phyloP scores from a whole-genome alignment of 2,888 invertebrate genomes.

The Ochlodes sylvanus region DNA sequence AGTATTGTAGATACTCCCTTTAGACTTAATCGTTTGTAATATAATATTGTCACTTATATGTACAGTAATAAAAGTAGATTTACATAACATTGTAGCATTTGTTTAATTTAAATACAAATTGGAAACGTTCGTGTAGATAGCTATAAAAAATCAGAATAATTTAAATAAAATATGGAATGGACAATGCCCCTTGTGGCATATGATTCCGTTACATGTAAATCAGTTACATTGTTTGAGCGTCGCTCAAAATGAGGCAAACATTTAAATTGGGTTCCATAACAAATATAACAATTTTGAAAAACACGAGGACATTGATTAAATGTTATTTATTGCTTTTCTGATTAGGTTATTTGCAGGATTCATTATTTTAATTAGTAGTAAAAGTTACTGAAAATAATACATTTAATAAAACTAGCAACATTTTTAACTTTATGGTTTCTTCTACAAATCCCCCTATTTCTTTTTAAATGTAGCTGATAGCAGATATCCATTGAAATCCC shows the following conservation, averaged over 20 bases:
- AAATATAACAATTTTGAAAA: constrained; percentile 28
- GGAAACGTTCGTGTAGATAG: constrained; percentile 12
- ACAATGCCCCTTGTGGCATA: constrained; percentile 26
- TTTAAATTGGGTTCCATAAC: constrained; percentile 27
- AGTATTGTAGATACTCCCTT: too few species aligned
- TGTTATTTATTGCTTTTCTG: not conserved
- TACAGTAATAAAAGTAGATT: not conserved
- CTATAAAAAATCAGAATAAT: constrained; percentile 26
- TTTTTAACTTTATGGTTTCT: too few species aligned
- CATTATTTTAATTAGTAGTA: too few species aligned
- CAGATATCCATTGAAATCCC: too few species aligned
- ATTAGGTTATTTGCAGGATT: constrained; percentile 1
- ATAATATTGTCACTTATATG: too few species aligned
- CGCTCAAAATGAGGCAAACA: constrained; percentile 29
- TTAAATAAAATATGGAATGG: constrained; percentile 13
- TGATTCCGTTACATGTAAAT: constrained; percentile 38
- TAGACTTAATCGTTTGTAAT: too few species aligned
- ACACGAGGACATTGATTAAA: constrained; percentile 26
- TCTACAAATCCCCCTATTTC: too few species aligned
- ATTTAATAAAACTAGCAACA: too few species aligned
- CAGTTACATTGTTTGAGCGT: constrained; percentile 38
- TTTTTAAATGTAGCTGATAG: too few species aligned
- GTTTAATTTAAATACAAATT: constrained; percentile 34
- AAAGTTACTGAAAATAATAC: too few species aligned
- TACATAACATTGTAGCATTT: not conserved